Conservation (phyloP, 2,797 vertebrate genomes). For the Harpagifer antarcticus region DNA sequence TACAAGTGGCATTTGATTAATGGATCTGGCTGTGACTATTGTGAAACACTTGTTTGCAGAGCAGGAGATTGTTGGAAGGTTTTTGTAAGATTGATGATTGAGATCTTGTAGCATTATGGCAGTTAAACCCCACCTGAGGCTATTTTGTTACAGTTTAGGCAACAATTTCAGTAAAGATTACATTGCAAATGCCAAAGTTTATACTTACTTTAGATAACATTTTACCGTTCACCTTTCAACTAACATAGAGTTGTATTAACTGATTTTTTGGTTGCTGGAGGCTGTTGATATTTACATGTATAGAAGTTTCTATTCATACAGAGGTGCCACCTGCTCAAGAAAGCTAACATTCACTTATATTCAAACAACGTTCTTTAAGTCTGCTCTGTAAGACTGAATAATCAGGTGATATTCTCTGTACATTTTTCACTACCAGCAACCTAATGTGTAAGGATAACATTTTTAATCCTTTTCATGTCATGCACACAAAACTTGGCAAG, state of each 20-base stretch:
- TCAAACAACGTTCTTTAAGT: no score
- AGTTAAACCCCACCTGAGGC: conserved; percentile 20
- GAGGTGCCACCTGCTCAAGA: no score
- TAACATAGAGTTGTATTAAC: neutral
- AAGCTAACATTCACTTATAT: no score
- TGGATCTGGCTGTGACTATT: conserved; percentile 65
- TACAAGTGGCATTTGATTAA: conserved; percentile 77
- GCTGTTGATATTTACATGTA: neutral
- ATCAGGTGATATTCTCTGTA: neutral
- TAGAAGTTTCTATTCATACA: neutral
- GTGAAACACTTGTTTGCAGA: conserved; percentile 77
- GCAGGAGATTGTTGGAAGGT: conserved; percentile 55
- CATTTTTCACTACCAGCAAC: neutral
- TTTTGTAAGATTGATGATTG: conserved; percentile 37
- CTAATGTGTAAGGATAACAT: neutral
- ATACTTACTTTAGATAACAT: neutral
- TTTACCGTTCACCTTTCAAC: neutral
- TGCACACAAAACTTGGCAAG: no score
- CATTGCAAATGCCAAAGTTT: neutral
- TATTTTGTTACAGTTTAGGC: neutral
- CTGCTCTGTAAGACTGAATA: neutral
- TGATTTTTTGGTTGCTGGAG: neutral
- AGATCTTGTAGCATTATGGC: conserved; percentile 39
- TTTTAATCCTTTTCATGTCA: neutral
- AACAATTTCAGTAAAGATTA: neutral